phyloP scores from a whole-genome alignment of 2,888 invertebrate genomes.

The Acanthosoma haemorrhoidale region DNA sequence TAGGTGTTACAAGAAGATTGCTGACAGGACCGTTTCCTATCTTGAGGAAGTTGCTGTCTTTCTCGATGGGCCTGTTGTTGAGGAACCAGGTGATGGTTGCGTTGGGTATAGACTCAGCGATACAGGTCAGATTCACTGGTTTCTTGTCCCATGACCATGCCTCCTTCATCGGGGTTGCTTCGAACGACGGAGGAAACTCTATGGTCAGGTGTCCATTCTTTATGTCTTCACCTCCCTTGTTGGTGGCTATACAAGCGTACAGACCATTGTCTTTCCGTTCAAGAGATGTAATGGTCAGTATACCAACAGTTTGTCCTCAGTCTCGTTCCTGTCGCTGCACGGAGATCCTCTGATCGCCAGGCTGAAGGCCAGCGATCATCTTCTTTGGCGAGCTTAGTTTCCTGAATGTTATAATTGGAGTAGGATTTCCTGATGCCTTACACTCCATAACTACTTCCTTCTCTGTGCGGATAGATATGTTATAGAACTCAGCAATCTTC shows the following conservation, averaged over 20 bases:
- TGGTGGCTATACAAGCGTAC: conserved; percentile 79
- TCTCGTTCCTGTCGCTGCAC: conserved; percentile 55
- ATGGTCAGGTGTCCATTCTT: conserved; percentile 78
- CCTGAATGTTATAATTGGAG: conserved; percentile 71
- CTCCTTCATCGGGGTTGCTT: conserved; percentile 57
- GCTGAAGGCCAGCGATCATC: conserved; percentile 59
- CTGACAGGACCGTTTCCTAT: conserved; percentile 66
- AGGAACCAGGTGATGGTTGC: conserved; percentile 83
- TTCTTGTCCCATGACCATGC: conserved; percentile 78
- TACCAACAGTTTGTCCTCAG: conserved; percentile 58
- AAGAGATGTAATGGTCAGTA: conserved; percentile 61
- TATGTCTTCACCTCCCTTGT: conserved; percentile 67
- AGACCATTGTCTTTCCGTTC: conserved; percentile 75
- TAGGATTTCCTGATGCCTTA: conserved; percentile 72
- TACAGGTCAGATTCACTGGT: conserved; percentile 77
- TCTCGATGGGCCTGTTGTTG: conserved; percentile 45
- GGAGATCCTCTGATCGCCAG: conserved; percentile 61
- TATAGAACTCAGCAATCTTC: conserved; percentile 70
- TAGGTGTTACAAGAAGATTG: conserved; percentile 56
- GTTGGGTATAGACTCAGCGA: conserved; percentile 82
- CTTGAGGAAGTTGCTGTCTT: conserved; percentile 55
- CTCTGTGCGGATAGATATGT: conserved; percentile 61
- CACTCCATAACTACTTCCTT: conserved; percentile 65
- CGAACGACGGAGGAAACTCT: conserved; percentile 76
- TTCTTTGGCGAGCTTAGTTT: conserved; percentile 61